Percentiles rank a stretch among this genome's conserved stretches.
Conservation (phyloP, 2,888 invertebrate species). For the Matsumyia berberina region DNA sequence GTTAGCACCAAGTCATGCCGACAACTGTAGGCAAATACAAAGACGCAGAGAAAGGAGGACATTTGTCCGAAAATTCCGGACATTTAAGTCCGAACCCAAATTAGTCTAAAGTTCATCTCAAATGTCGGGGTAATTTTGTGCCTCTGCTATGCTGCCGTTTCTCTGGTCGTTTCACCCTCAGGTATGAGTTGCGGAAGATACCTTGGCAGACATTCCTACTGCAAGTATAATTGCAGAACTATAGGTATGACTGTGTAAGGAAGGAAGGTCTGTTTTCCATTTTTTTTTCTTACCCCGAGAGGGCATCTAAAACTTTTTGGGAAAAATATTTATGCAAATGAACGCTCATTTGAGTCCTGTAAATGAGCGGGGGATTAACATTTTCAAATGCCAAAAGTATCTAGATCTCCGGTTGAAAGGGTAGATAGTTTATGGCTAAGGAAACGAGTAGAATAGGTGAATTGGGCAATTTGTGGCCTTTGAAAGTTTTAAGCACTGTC, state of each 20-base stretch:
- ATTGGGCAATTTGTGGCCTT: slow-evolving; percentile 56
- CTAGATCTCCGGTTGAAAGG: slow-evolving; percentile 62
- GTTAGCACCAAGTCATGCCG: slow-evolving; percentile 29
- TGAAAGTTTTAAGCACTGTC: slow-evolving; percentile 21
- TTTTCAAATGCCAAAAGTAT: slow-evolving; percentile 59
- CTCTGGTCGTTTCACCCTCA: slow-evolving; percentile 26
- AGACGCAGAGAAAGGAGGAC: slow-evolving; percentile 5
- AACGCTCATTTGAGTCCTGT: slow-evolving; percentile 60
- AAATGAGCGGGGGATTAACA: slow-evolving; percentile 56
- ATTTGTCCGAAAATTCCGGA: slow-evolving; percentile 59
- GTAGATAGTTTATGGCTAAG: slow-evolving; percentile 49
- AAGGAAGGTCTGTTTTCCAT: neutral
- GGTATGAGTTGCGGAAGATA: slow-evolving; percentile 32
- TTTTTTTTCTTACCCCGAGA: neutral
- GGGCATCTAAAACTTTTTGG: slow-evolving; percentile 22
- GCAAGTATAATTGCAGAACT: slow-evolving; percentile 56
- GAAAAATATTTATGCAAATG: slow-evolving; percentile 74
- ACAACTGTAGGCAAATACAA: neutral
- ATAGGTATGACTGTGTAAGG: slow-evolving; percentile 2
- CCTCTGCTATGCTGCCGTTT: slow-evolving; percentile 16
- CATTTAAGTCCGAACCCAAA: slow-evolving; percentile 63
- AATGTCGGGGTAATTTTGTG: slow-evolving; percentile 66
- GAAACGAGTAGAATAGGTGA: slow-evolving; percentile 6
- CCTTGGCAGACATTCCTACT: slow-evolving; percentile 38
- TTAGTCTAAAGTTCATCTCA: slow-evolving; percentile 70